Evolutionary conservation across 2,888 invertebrate species (phyloP), one percentile per base, ranked within the genome.

Genomic region (Fabriciana adippe): DNA sequence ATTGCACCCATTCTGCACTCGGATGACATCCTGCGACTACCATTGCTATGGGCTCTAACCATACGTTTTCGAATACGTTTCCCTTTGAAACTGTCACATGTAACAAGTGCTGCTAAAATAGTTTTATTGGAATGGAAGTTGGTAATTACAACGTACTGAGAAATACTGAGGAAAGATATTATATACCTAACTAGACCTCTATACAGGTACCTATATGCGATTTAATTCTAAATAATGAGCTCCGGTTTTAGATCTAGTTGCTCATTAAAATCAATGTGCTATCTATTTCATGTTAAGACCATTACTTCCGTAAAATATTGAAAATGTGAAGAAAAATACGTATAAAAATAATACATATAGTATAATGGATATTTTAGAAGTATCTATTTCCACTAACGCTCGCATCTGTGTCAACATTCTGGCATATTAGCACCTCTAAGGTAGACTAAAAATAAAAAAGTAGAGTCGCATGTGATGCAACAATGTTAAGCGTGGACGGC

Each of bases 1-100:
- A 80, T 78, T 79, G 76, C 77, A 73, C 71, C 71, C 69, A 75
- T 74, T 76, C 74, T 75, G 67, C 70, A 68, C 69, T 71, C 71
- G 60, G 73, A 73, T 78, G 78, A 76, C 77, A 77, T 76, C 74
- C 74, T 73, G 73, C 66, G 65, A 53, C 59, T 63, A 62, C 63
- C 73, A 54, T 65, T 64, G 67, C 66, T 64, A 66, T 67, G 62
- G 57, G 65, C 68, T 67, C 55, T 67, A 65, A 74, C 67, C 67
- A 72, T 66, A 70, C 66, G 71, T 73, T 75, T 73, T 70, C 70
- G 68, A 71, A 70, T 70, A 60, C 62, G 65, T 69, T 73, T 73
- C 66, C 70, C 61, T 51, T 70, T 65, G 69, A 72, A 74, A 67
- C 63, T 60, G 67, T 67, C 64, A 70, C 61, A 56, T 53, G 61